Evolutionary conservation across 2,888 invertebrate genomes (phyloP).

Genomic region (Volucella zonaria): DNA sequence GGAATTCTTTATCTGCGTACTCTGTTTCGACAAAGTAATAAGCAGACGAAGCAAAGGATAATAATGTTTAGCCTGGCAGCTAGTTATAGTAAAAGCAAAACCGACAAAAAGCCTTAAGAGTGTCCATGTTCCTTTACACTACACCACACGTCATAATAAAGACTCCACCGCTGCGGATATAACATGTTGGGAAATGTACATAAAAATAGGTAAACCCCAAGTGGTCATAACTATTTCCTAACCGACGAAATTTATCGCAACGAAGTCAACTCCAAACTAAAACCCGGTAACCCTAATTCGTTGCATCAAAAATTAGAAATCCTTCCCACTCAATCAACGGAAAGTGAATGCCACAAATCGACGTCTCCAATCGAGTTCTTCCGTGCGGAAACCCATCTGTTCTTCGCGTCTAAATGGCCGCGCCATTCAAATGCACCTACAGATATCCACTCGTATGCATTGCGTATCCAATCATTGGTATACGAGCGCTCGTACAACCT

Average conservation of each 20-base stretch:
- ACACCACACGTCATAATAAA: too few species aligned
- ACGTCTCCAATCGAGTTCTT: constrained; percentile 30
- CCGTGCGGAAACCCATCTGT: constrained; percentile 53
- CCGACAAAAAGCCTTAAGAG: too few species aligned
- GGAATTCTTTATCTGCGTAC: too few species aligned
- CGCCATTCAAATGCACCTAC: neutral
- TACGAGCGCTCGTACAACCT: neutral
- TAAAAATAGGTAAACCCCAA: too few species aligned
- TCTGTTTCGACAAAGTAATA: too few species aligned
- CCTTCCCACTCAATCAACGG: constrained; percentile 19
- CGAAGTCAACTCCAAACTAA: neutral
- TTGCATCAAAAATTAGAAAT: constrained; percentile 7
- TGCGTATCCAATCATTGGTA: constrained; percentile 26
- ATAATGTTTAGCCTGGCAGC: too few species aligned
- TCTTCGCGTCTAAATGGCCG: neutral
- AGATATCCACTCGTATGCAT: constrained; percentile 15
- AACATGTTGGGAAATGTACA: too few species aligned
- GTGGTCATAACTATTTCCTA: neutral
- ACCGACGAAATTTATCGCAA: neutral
- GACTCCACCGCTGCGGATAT: too few species aligned
- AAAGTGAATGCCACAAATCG: constrained; percentile 33
- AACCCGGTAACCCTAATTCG: constrained; percentile 33
- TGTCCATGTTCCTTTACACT: too few species aligned
- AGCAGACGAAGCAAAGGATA: too few species aligned
- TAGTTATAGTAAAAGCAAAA: too few species aligned